Conservation (phyloP, 1,140 invertebrate species). For the Penaeus japonicus region DNA sequence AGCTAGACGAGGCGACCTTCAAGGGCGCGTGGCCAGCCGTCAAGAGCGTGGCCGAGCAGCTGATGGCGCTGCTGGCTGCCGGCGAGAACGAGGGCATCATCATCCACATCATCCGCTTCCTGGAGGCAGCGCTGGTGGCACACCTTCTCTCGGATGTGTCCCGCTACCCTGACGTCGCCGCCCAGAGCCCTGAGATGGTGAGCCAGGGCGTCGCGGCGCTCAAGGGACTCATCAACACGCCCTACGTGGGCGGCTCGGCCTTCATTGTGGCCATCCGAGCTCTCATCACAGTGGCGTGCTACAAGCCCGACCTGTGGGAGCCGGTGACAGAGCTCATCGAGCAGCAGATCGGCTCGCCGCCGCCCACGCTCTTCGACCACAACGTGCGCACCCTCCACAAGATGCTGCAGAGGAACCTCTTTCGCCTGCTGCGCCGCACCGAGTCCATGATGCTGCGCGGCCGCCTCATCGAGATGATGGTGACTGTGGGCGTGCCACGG, state of each 20-base stretch:
- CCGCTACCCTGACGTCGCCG: conserved; percentile 27
- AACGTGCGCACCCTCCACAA: conserved; percentile 56
- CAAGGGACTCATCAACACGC: conserved; percentile 37
- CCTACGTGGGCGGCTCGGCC: conserved; percentile 53
- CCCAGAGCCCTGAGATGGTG: conserved; percentile 21
- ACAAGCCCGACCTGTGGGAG: conserved; percentile 49
- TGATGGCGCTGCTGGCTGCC: conserved; percentile 38
- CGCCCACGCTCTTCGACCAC: conserved; percentile 55
- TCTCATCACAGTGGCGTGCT: conserved; percentile 54
- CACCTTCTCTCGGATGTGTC: conserved; percentile 46
- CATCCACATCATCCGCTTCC: conserved; percentile 49
- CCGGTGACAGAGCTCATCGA: conserved; percentile 43
- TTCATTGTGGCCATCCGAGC: conserved; percentile 49
- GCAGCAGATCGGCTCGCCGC: conserved; percentile 46
- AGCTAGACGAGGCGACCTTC: conserved; percentile 46
- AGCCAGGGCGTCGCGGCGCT: conserved; percentile 38
- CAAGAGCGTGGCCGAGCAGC: conserved; percentile 37
- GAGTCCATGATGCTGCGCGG: conserved; percentile 17
- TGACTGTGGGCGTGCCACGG: conserved; percentile 50
- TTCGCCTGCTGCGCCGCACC: conserved; percentile 44
- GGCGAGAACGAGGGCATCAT: conserved; percentile 52
- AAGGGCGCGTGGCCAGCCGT: conserved; percentile 42
- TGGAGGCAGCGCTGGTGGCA: conserved; percentile 53
- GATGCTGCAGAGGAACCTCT: conserved; percentile 55
- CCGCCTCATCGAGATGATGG: conserved; percentile 54